Percentiles rank a stretch among this genome's conserved stretches.
Conservation (phyloP, 2,113 vertebrate genomes). For the Trogon surrucura region DNA sequence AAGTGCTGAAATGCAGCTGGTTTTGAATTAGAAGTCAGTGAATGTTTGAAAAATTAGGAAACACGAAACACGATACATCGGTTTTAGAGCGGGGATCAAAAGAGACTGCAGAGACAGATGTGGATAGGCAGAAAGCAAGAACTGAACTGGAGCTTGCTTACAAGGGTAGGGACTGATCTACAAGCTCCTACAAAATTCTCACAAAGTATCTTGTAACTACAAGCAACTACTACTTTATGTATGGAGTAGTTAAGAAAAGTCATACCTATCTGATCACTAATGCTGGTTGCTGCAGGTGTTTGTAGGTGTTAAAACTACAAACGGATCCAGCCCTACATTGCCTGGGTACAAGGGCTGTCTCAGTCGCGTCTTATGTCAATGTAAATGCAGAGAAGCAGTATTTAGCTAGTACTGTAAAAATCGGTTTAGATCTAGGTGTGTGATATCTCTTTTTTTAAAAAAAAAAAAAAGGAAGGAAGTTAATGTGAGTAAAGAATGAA, state of each 20-base stretch:
- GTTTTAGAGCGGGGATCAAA: background rate
- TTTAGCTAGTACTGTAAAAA: background rate
- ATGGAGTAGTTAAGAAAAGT: background rate
- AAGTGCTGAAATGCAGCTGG: background rate
- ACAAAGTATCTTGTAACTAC: background rate
- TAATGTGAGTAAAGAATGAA: constrained; percentile 24
- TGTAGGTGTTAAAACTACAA: background rate
- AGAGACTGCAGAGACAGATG: background rate
- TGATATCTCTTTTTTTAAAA: background rate
- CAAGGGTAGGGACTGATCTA: background rate
- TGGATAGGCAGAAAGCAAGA: background rate
- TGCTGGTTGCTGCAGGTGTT: background rate
- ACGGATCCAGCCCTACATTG: background rate
- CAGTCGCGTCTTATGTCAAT: background rate
- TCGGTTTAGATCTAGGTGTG: background rate
- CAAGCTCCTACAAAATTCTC: background rate
- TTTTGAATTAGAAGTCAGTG: background rate
- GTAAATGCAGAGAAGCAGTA: background rate
- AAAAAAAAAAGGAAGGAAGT: background rate
- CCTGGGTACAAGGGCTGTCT: background rate
- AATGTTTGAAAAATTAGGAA: background rate
- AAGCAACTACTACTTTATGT: background rate
- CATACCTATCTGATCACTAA: background rate
- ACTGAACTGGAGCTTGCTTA: background rate
- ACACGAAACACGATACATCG: background rate